Base-by-base conservation (phyloP, 2,113 vertebrate species). In the Montifringilla adamsi region DNA sequence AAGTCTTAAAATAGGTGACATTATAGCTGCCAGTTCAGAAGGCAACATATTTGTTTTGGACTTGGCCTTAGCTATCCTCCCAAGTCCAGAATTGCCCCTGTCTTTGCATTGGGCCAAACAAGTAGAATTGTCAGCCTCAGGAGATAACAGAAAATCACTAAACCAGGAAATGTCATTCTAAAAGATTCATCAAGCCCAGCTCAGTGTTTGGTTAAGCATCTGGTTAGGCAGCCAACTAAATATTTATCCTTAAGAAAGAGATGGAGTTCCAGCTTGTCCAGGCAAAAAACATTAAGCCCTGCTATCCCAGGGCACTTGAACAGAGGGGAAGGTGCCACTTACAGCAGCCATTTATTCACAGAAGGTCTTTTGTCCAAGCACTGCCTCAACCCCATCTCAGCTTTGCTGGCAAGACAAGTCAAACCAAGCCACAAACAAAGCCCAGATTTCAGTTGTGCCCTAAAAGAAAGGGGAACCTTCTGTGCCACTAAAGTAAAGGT, bases 191-290 rank as follows among this genome's bases (percentile, higher is more conserved):
- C 0, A 4, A 92, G 43, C 52, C 31, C 53, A 53, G 20, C 52
- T 84, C 6, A 3, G 30, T 74, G 56, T 46, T 89, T 64, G 47
- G 35, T 75, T 78, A 90, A 52, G 41, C 68, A 86, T 75, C 44
- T 56, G 41, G 37, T 83, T 89, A 76, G 72, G 31, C 0, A 0
- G 72, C 26, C 72, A 92, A 68, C 39, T 81, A 93, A 96, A 81
- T 72, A 90, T 60, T 87, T 87, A 72, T 75, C 64, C 69, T 74
- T 33, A 23, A 95, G 73, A 43, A 92, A 93, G 56, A 69, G 64
- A 60, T 3, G 2, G 35, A 77, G 28, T 72, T 88, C 73, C 86
- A 90, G 60, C 20, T 78, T 82, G 64, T 86, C 44, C 0, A 2
- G 64, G 79, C 58, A 84, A 72, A 76, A 94, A 66, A 13, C n/a